Evolutionary conservation across 2,113 vertebrate genomes (phyloP).

Genomic region (Gopherus flavomarginatus): DNA sequence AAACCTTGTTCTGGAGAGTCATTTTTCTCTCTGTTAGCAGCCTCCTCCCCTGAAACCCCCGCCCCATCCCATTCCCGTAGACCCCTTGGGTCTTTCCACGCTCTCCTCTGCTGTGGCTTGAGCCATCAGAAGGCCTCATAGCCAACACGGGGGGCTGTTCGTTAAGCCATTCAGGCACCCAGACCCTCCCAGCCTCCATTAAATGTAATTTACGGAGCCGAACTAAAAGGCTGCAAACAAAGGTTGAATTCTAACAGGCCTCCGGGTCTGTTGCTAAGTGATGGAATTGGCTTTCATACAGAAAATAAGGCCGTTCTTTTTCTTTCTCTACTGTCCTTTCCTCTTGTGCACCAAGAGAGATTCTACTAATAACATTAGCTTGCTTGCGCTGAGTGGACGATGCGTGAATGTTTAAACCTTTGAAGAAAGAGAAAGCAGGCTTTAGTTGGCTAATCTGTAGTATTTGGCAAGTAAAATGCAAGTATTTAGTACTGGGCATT

Average conservation of each 20-base stretch:
- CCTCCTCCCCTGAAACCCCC: neutral
- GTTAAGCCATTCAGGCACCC: slow-evolving; percentile 70
- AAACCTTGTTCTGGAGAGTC: slow-evolving; percentile 8
- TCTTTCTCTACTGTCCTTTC: slow-evolving; percentile 58
- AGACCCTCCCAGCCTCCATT: slow-evolving; percentile 77
- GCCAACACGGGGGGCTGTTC: slow-evolving; percentile 75
- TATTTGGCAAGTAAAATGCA: slow-evolving; percentile 82
- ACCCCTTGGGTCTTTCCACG: neutral
- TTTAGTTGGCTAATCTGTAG: slow-evolving; percentile 74
- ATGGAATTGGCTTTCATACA: slow-evolving; percentile 80
- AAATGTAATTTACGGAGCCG: slow-evolving; percentile 88
- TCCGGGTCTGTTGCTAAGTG: slow-evolving; percentile 83
- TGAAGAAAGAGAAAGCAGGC: slow-evolving; percentile 75
- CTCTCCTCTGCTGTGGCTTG: neutral
- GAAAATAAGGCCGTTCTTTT: slow-evolving; percentile 75
- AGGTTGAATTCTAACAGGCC: slow-evolving; percentile 87
- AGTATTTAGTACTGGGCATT: slow-evolving; percentile 81
- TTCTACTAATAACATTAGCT: slow-evolving; percentile 82
- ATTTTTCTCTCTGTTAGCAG: neutral
- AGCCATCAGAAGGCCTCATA: slow-evolving; percentile 17
- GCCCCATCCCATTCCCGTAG: slow-evolving; percentile 16
- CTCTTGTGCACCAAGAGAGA: slow-evolving; percentile 74
- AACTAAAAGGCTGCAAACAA: slow-evolving; percentile 90
- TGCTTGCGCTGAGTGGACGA: slow-evolving; percentile 70
- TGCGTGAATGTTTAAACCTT: slow-evolving; percentile 79